phyloP scores from a whole-genome alignment of 1,140 invertebrate species.

The Zaprionus tsacasi region DNA sequence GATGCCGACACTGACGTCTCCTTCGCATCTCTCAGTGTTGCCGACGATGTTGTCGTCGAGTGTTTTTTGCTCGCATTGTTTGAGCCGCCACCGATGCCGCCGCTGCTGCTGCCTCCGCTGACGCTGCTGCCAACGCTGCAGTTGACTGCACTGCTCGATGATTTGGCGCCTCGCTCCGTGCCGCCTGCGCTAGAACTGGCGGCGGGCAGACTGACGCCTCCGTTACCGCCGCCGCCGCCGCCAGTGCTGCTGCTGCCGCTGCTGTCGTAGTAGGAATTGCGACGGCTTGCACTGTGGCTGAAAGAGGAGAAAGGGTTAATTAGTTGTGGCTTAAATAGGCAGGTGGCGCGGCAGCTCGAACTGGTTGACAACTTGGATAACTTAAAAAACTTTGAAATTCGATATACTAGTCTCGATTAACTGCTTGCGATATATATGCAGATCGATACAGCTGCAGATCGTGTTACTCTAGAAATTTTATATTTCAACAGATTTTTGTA shows the following conservation, averaged over 20 bases:
- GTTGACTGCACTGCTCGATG: constrained; percentile 32
- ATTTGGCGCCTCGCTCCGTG: constrained; percentile 31
- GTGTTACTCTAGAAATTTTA: not conserved
- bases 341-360: not conserved
- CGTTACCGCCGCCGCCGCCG: not conserved
- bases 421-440: not conserved
- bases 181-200: constrained; percentile 21
- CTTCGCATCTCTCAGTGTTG: constrained; percentile 53
- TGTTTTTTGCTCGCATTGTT: constrained; percentile 35
- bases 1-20: constrained; percentile 34
- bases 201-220: constrained; percentile 30
- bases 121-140: constrained; percentile 14
- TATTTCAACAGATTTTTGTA: not conserved
- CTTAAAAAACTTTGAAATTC: not conserved
- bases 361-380: not conserved
- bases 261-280: constrained; percentile 76
- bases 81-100: constrained; percentile 19
- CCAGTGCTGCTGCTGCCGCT: constrained; percentile 49
- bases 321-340: not conserved
- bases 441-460: not conserved
- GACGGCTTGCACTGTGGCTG: constrained; percentile 61
- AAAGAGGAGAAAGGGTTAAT: constrained; percentile 8
- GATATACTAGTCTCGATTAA: not conserved
- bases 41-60: constrained; percentile 31
- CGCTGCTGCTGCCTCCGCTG: constrained; percentile 1